Base-by-base conservation (phyloP, 2,888 invertebrate species). In the Arrhopalites spinosus region DNA sequence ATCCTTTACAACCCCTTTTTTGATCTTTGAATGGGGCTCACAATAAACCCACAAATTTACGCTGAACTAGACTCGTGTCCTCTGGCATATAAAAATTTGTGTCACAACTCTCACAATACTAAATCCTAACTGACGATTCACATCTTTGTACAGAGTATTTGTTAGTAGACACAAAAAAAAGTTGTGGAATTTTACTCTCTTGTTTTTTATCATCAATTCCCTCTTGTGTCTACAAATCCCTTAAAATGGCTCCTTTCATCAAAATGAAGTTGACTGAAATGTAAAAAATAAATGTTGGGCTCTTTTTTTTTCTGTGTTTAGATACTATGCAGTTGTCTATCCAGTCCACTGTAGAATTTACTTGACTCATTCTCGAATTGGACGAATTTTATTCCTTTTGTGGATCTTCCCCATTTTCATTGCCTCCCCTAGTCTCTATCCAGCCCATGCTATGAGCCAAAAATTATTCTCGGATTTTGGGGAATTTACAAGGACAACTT, bases 271-370 rank as follows among this genome's bases (percentile, higher is more conserved):
- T n/a, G n/a, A n/a, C n/a, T n/a, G n/a, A n/a, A n/a, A n/a, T n/a
- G n/a, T n/a, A n/a, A 36, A 36, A 36, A 36, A 36, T 36, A 36
- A n/a, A n/a, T n/a, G n/a, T n/a, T n/a, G n/a, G n/a, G n/a, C n/a
- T n/a, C 20, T 53, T 53, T n/a, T 53, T 53, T 36, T 50, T 50
- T 50, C 7, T 8, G 69, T 53, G 83, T 84, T 15, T 83, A 87
- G 87, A 76, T 87, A 86, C 77, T 86, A 86, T 78, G 87, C 86
- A 27, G 86, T 87, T 15, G 86, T 87, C 1, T 85, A 87, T 76
- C 87, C 87, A 0, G 82, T 87, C 59, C 85, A 85, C 29, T 85
- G 86, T 25, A 84, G 86, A 81, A 85, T 83, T 75, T 82, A 84
- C 43, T 83, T 84, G 80, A 83, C 83, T 20, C 83, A 84, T 78